Conservation (phyloP, 2,113 vertebrate species). For the Eublepharis macularius region DNA sequence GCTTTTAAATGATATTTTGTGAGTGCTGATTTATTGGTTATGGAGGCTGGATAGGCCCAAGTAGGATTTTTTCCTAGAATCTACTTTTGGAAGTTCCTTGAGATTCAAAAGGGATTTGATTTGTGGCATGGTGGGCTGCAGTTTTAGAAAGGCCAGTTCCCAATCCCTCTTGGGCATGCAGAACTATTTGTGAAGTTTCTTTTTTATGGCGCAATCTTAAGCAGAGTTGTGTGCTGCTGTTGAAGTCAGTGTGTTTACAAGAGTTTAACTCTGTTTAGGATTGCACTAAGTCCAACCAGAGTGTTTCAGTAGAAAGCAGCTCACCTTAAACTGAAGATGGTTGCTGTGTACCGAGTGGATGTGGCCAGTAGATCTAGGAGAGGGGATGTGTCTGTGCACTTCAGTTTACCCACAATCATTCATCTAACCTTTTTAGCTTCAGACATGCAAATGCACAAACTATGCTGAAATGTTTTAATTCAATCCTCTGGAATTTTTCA, state of each 20-base stretch:
- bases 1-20: too few species aligned
- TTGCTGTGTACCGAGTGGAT: background rate
- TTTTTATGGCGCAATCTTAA: background rate
- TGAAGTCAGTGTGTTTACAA: too few species aligned
- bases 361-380: background rate
- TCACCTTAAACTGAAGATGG: too few species aligned
- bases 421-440: background rate
- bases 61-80: background rate
- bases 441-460: background rate
- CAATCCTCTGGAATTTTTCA: conserved; percentile 8
- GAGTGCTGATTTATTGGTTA: too few species aligned
- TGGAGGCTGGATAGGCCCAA: background rate
- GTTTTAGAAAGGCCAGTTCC: background rate
- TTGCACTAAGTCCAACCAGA: background rate
- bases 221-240: too few species aligned
- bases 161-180: background rate
- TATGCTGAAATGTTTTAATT: background rate
- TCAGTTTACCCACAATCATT: background rate
- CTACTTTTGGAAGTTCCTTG: background rate
- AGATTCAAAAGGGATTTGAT: background rate
- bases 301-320: background rate
- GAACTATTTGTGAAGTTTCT: background rate
- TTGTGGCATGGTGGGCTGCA: background rate
- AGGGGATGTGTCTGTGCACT: background rate
- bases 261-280: too few species aligned